These are phyloP conservation scores for Oscheius sp. DNA, from an alignment of 2,888 invertebrate species.

Conservation along the genomic window DNA sequence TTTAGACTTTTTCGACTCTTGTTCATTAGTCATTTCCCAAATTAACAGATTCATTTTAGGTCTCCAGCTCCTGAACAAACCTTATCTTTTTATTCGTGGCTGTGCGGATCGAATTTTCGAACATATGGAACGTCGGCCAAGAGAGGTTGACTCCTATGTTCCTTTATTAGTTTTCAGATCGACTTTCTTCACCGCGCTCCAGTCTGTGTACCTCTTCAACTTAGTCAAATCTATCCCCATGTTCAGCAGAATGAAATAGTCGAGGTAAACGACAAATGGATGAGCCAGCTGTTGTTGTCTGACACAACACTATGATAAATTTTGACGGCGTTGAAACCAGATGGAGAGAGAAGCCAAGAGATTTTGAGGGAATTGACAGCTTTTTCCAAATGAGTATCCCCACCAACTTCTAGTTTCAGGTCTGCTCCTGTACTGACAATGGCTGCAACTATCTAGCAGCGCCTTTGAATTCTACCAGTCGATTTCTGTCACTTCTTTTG, in stretches of 20 bases:
- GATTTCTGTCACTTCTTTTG: too few species aligned
- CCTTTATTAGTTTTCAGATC: constrained; percentile 26
- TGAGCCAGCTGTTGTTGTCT: neutral
- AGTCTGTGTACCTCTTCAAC: constrained; percentile 49
- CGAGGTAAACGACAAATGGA: constrained; percentile 31
- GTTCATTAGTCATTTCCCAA: too few species aligned
- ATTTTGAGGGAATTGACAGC: neutral
- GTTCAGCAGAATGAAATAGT: constrained; percentile 53
- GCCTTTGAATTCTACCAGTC: too few species aligned
- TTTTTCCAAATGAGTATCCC: neutral
- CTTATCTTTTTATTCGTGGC: constrained; percentile 53
- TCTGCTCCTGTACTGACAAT: constrained; percentile 51
- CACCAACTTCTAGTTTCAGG: constrained; percentile 25
- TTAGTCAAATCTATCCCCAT: constrained; percentile 55
- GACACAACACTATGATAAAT: constrained; percentile 10
- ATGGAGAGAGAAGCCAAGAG: neutral
- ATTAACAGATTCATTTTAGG: constrained; percentile 36
- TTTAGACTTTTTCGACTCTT: too few species aligned
- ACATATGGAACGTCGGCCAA: constrained; percentile 23
- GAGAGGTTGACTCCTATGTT: constrained; percentile 28
- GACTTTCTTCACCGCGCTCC: constrained; percentile 50
- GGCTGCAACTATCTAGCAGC: constrained; percentile 57
- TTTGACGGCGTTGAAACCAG: neutral
- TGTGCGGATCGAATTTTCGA: constrained; percentile 50
- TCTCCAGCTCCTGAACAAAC: constrained; percentile 44